Base-by-base conservation (phyloP, 2,113 vertebrate species). In the Perca fluviatilis region DNA sequence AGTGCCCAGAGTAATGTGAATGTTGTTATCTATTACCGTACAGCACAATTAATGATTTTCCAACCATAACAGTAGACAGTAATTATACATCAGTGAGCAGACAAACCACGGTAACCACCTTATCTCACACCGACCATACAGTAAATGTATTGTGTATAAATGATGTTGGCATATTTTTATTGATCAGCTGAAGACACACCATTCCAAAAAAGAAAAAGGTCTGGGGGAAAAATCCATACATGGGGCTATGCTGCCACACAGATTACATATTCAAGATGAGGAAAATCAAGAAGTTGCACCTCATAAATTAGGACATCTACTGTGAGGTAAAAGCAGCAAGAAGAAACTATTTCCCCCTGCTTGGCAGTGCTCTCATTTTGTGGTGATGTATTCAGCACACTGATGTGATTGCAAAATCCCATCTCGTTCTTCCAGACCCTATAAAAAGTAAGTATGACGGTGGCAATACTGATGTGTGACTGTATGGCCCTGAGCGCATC, bases 381-480 rank as follows among this genome's bases (percentile, higher is more conserved):
- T 40, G 77, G 40, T 87, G 86, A 91, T 91, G 84, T 91, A 91
- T 90, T 89, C 90, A 89, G 90, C 84, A 80, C 77, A 12, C 57
- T 80, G 88, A 91, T 91, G 86, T 84, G 87, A 91, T 84, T 92
- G 83, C 80, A 86, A 89, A 90, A 89, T 87, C 89, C 85, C 84
- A 90, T 89, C 82, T 91, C 67, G 54, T 83, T 85, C 68, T 67
- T 77, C 74, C 80, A 82, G 80, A 86, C 77, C 88, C 84, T 79
- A 89, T 88, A 92, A 89, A 88, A 89, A 91, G 84, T 2, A 7
- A 66, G 72, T 79, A 82, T 75, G 82, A 82, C n/a, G 65, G 82
- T 62, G 8, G 75, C 66, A 61, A 87, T 90, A 78, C 79, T 85
- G 84, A 90, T 90, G 80, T 87, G 89, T 85, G 83, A 83, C 84